Base-by-base conservation (phyloP, 2,113 vertebrate species). In the Formicarius rufipectus region DNA sequence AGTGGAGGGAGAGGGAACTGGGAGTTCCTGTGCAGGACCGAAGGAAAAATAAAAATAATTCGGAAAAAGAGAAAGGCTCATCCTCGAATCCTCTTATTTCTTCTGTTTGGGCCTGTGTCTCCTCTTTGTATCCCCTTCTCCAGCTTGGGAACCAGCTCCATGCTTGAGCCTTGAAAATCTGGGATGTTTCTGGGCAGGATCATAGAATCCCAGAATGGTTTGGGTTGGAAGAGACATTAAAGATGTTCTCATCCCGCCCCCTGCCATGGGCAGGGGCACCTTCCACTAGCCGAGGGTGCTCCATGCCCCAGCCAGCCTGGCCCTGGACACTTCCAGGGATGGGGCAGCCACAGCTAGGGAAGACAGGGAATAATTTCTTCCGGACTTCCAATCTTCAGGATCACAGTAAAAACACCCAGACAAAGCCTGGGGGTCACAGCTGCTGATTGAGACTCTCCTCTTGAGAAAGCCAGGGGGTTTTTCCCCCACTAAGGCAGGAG, bases 351-450 rank as follows among this genome's bases (percentile, higher is more conserved):
- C 62, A 82, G 69, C 45, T n/a, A 59, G 15, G 56, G 56, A 58
- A 58, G 56, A 33, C 45, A 45, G n/a, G 16, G 16, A 30, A 5
- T 9, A 16, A 40, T 75, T 60, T 45, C 62, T n/a, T 53, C 28
- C 62, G 47, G 28, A 14, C 60, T 60, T 39, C 39, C 45, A 21
- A 1, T 6, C 16, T 40, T 76, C 64, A 56, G 82, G 19, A 37
- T 6, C 19, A 4, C 8, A 2, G 2, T 11, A 40, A 56, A 56
- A 62, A 18, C 55, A 31, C 22, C 40, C 66, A 53, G 71, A 19
- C 0, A 1, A 50, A 64, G 60, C 31, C 4, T 1, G 33, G 49
- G n/a, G 28, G n/a, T 4, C 28, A 5, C 0, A 1, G 40, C 2
- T 73, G 30, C 53, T 56, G 44, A 13, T 3, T 68, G 71, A 7